Evolutionary conservation across 2,113 vertebrate species (phyloP), one percentile per base, ranked within the genome.

Genomic region (Phoenicopterus ruber): DNA sequence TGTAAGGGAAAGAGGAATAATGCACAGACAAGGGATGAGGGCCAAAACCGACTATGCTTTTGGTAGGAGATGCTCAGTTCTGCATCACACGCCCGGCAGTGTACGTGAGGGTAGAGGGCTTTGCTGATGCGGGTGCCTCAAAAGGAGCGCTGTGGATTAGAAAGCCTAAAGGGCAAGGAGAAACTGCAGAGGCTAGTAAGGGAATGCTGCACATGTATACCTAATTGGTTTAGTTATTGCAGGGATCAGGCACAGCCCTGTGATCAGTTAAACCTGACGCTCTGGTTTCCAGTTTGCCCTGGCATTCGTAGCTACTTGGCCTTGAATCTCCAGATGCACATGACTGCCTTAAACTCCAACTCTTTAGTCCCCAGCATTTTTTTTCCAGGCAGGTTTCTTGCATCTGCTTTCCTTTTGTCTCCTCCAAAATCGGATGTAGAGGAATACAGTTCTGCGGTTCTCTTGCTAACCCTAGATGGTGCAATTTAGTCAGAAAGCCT

Each of bases 381-480:
- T 26, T 38, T n/a, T 15, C 42, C 65, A 13, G 31, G 21, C 11
- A 40, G 24, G 36, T 58, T 70, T 83, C 31, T 63, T 28, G 2
- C 21, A 28, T 59, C 34, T 16, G 11, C 47, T 85, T 82, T 76
- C 52, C 44, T 38, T 17, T 44, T 19, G 31, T 31, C 15, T 57
- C 46, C 20, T 40, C 13, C 24, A n/a, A 25, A 54, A 67, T 24
- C 44, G 25, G 49, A 3, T 7, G 62, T 14, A n/a, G 52, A 14
- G 28, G 12, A 59, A 13, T 24, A 46, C 3, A 29, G 5, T 34
- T 40, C 49, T 57, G 72, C 92, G 47, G n/a, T 36, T 78, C n/a
- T 36, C 59, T 13, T 19, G 14, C 67, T 18, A 42, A 78, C 90
- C 61, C 80, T 96, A 96, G 96, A 61, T 96, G 96, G 95, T 84